Conservation (phyloP, 23 tunicate species). For the Trididemnum clinides region DNA sequence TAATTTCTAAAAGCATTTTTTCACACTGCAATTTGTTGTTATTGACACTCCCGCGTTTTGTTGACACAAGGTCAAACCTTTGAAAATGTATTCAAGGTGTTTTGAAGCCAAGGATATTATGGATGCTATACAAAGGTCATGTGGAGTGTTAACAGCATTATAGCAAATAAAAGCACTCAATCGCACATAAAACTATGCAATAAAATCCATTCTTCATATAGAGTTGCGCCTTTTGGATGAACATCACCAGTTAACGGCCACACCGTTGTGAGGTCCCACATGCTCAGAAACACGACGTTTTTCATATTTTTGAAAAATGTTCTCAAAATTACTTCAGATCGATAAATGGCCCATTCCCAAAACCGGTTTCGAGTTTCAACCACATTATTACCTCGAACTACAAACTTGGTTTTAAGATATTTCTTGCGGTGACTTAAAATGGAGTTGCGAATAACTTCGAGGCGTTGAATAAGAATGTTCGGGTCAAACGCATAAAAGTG, state of each 20-base stretch:
- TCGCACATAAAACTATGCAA: too few species aligned
- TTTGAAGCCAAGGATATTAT: too few species aligned
- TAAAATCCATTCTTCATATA: conserved; percentile 2
- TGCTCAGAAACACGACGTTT: neutral
- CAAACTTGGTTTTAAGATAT: conserved; percentile 1
- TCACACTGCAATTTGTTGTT: too few species aligned
- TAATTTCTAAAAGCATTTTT: too few species aligned
- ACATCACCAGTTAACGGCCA: conserved; percentile 1
- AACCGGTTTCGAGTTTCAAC: neutral
- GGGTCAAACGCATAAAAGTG: conserved; percentile 12
- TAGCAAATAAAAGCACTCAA: too few species aligned
- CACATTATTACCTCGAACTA: conserved; percentile 17
- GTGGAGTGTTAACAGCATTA: too few species aligned
- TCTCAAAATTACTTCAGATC: conserved; percentile 14
- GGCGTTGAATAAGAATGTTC: conserved; percentile 1
- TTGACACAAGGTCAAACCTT: too few species aligned
- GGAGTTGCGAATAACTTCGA: conserved; percentile 14
- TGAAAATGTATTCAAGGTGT: too few species aligned
- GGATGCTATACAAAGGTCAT: too few species aligned
- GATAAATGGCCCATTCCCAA: conserved; percentile 7
- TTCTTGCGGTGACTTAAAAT: neutral
- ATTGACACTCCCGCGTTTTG: too few species aligned
- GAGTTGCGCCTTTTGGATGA: neutral
- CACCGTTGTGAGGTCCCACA: conserved; percentile 45
- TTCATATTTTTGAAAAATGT: conserved; percentile 5